Evolutionary conservation across 2,888 invertebrate species (phyloP).

Genomic region (Ormyrus nitidulus): DNA sequence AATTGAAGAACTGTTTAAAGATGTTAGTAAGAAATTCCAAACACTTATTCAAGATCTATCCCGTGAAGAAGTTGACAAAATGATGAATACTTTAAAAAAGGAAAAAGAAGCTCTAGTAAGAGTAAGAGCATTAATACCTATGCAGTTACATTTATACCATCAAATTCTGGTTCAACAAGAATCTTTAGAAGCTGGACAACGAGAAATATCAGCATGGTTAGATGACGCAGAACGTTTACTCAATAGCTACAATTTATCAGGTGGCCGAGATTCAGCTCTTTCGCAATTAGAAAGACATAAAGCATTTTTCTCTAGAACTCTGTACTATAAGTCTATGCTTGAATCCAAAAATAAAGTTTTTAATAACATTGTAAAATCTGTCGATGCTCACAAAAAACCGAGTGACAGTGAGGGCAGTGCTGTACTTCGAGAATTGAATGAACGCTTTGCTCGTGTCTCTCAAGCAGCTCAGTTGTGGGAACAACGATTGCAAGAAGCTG

Average conservation of each 20-base stretch:
- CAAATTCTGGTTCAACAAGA: conserved; percentile 92
- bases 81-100: conserved; percentile 91
- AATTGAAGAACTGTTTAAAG: conserved; percentile 92
- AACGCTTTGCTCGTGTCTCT: conserved; percentile 87
- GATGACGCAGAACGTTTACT: conserved; percentile 88
- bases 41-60: conserved; percentile 91
- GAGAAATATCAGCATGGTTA: conserved; percentile 91
- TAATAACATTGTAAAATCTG: conserved; percentile 88
- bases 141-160: conserved; percentile 88
- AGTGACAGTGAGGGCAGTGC: conserved; percentile 84
- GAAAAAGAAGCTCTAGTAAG: conserved; percentile 92
- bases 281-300: conserved; percentile 89
- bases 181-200: conserved; percentile 90
- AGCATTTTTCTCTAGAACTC: conserved; percentile 90
- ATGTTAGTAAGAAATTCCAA: conserved; percentile 94
- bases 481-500: conserved; percentile 86
- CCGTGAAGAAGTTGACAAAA: conserved; percentile 92
- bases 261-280: conserved; percentile 84
- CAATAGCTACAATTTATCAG: conserved; percentile 78
- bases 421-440: conserved; percentile 88
- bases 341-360: conserved; percentile 97
- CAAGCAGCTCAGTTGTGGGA: conserved; percentile 87
- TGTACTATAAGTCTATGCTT: conserved; percentile 94
- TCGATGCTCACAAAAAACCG: conserved; percentile 85
- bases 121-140: conserved; percentile 88